Evolutionary conservation across 2,113 vertebrate species (phyloP).

Genomic region (Prunella himalayana): DNA sequence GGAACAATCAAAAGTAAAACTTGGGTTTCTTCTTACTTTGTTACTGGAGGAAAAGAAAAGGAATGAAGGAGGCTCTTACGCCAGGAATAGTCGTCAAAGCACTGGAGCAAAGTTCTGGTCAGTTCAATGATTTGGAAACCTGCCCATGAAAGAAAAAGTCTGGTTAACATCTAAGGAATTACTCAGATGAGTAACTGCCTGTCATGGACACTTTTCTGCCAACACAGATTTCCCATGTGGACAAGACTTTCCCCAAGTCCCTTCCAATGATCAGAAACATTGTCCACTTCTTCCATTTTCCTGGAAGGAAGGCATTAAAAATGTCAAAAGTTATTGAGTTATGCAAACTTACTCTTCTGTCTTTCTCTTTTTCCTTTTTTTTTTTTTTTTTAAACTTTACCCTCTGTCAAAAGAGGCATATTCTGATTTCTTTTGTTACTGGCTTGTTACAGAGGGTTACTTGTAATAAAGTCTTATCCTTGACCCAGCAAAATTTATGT

Average conservation of each 20-base stretch:
- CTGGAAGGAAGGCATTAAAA: not conserved
- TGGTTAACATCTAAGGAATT: not conserved
- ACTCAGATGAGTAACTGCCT: not conserved
- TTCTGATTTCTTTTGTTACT: not conserved
- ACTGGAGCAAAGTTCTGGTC: not conserved
- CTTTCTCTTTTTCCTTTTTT: too few relatives aligned
- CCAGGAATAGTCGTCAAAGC: not conserved
- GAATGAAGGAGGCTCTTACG: not conserved
- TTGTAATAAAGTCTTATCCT: not conserved
- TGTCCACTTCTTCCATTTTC: not conserved
- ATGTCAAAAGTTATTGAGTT: not conserved
- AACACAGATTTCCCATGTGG: not conserved
- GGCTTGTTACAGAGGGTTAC: not conserved
- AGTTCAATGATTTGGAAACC: not conserved
- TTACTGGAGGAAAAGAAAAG: not conserved
- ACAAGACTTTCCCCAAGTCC: not conserved
- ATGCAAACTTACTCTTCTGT: not conserved
- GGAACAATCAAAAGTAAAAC: not conserved
- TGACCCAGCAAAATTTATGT: not conserved
- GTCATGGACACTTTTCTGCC: not conserved
- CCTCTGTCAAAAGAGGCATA: not conserved
- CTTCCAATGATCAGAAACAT: not conserved
- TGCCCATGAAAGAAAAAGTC: not conserved
- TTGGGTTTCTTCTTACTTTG: not conserved
- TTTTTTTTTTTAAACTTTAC: not conserved